Percentiles rank a stretch among this genome's conserved stretches.
These are phyloP conservation scores for Exaiptasia diaphana DNA, from an alignment of 64 coral and sea anemone genomes.

Conservation along the genomic window DNA sequence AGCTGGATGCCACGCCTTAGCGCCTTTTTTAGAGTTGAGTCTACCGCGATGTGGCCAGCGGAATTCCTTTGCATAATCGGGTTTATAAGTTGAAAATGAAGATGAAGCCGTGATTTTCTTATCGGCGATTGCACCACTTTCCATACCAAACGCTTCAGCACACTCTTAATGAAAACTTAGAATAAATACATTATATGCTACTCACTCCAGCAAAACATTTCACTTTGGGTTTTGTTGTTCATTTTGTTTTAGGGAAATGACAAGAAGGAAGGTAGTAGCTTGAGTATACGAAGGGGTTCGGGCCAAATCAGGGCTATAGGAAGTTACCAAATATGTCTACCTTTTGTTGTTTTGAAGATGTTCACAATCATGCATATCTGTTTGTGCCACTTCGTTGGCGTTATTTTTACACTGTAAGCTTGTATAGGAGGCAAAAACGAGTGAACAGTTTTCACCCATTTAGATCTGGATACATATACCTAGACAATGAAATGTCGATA, in stretches of 20 bases:
- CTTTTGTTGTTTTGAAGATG: too few relatives aligned
- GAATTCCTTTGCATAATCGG: not conserved
- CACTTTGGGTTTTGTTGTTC: too few relatives aligned
- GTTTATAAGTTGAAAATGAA: not conserved
- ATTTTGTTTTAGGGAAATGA: too few relatives aligned
- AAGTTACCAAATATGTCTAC: too few relatives aligned
- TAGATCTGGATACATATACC: not conserved
- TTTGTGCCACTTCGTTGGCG: not conserved
- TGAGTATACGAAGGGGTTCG: too few relatives aligned
- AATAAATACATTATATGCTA: not conserved
- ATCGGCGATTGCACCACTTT: slow-evolving; percentile 12
- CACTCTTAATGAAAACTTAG: not conserved
- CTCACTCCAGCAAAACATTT: too few relatives aligned
- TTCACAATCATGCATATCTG: not conserved
- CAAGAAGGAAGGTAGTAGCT: too few relatives aligned
- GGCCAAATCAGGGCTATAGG: too few relatives aligned
- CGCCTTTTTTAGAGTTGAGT: not conserved
- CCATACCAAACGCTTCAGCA: not conserved
- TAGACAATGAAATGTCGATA: not conserved
- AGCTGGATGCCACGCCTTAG: not conserved
- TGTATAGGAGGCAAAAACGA: slow-evolving; percentile 33
- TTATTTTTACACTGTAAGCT: not conserved
- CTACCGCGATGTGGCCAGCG: slow-evolving; percentile 29
- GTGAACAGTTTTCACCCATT: not conserved
- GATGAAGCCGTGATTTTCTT: slow-evolving; percentile 19